Evolutionary conservation across 2,113 vertebrate species (phyloP).

Genomic region (Crotalus tigris): DNA sequence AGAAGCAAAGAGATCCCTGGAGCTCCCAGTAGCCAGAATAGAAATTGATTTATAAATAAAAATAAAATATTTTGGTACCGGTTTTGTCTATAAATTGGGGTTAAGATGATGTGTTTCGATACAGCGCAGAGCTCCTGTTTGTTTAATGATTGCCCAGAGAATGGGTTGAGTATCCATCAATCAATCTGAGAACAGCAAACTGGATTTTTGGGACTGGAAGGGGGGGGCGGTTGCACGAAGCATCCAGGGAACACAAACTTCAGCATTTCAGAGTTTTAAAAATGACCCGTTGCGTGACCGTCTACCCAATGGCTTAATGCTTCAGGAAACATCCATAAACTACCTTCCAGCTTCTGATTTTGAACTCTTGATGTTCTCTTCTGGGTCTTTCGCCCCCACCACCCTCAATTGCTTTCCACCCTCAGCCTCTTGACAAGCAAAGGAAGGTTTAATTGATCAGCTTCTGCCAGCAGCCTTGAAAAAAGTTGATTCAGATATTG

Average conservation of each 20-base stretch:
- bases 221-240: not conserved
- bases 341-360: slow-evolving; percentile 59
- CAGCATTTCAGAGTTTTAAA: slow-evolving; percentile 8
- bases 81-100: not conserved
- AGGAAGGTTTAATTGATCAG: slow-evolving; percentile 78
- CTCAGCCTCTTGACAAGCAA: slow-evolving; percentile 71
- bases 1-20: not conserved
- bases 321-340: slow-evolving; percentile 38
- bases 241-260: not conserved
- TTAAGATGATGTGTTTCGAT: not conserved
- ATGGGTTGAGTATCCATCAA: not conserved
- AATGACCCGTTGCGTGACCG: not conserved
- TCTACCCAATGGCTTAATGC: not conserved
- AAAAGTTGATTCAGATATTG: slow-evolving; percentile 80
- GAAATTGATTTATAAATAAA: not conserved
- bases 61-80: not conserved
- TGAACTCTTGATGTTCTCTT: slow-evolving; percentile 31
- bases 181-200: not conserved
- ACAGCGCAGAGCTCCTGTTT: not conserved
- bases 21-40: not conserved
- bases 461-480: slow-evolving; percentile 77
- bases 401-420: slow-evolving; percentile 26
- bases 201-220: accelerated
- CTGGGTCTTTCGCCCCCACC: no score
- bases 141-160: not conserved